Conservation (phyloP, 2,888 invertebrate species). For the Cenopis cana region DNA sequence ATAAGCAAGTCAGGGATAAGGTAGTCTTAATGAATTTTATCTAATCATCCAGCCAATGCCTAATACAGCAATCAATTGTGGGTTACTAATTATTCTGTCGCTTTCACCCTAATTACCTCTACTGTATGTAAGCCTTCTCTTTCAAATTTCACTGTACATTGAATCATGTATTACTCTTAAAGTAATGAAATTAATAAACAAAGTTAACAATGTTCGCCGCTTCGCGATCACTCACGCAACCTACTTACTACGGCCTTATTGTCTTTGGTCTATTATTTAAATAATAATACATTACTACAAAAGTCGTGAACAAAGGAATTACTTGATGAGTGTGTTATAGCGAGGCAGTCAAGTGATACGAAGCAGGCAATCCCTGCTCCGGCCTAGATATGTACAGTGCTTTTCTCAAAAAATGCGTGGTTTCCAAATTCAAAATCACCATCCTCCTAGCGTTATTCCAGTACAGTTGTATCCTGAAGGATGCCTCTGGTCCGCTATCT, state of each 20-base stretch:
- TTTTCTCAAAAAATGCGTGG: too few species aligned
- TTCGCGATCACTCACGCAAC: conserved; percentile 7
- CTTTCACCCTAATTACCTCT: conserved; percentile 33
- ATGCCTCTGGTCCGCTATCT: too few species aligned
- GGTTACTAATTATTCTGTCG: conserved; percentile 39
- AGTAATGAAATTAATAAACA: conserved; percentile 27
- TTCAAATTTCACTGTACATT: conserved; percentile 38
- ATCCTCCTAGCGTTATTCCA: too few species aligned
- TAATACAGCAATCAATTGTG: conserved; percentile 38
- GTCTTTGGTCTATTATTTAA: background rate
- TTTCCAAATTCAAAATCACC: too few species aligned
- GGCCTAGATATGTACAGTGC: too few species aligned
- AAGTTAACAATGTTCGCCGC: conserved; percentile 14
- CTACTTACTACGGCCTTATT: background rate
- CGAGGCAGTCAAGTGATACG: too few species aligned
- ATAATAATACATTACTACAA: background rate
- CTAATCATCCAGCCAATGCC: conserved; percentile 29
- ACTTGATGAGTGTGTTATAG: too few species aligned
- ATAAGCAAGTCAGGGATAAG: background rate
- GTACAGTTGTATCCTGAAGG: too few species aligned
- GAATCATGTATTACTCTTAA: conserved; percentile 12
- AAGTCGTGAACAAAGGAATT: too few species aligned
- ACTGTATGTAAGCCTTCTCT: conserved; percentile 31
- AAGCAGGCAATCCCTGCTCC: too few species aligned
- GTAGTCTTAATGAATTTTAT: conserved; percentile 16